Evolutionary conservation across 1,140 invertebrate genomes (phyloP), one percentile per base, ranked within the genome.

Genomic region (Armadillidium nasatum): DNA sequence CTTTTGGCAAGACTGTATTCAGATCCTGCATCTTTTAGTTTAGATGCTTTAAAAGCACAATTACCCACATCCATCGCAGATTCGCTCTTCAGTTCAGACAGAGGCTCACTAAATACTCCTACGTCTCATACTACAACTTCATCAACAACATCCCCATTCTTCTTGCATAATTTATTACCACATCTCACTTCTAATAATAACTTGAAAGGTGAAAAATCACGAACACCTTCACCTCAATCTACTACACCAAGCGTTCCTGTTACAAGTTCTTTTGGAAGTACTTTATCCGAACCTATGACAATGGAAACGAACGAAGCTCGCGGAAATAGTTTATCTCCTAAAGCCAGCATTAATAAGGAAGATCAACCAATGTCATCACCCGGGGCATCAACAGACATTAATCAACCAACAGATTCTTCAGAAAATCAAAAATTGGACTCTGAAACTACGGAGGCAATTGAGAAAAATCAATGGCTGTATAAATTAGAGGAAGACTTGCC

Each of bases 1-100:
- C 89, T 95, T 70, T 83, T 95, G 68, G 91, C 93, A 1, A 88
- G 94, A 77, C 86, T 95, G 9, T 95, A 94, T 82, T 90, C 92
- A 7, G 92, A 93, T 74, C 88, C 90, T 46, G 85, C 86, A 46
- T 85, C 86, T 10, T 82, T 88, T 11, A 86, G 84, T 74, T 84
- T 87, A n/a, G 88, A 89, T 79, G 87, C 87, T 60, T 84, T 86
- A 71, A 87, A 88, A 76, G 87, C 86, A 75, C 84, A 81, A 50
- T 84, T 82, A 76, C 86, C 84, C 66, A 79, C 76, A 66, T 80
- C 60, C 69, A 80, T 77, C 46, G 76, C 54, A 70, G 80, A 76
- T 83, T 85, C 73, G 81, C 46, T 79, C 13, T 82, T 78, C 71
- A 77, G 78, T 50, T 70, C 74, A 23, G 73, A 76, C 54, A 69